Evolutionary conservation across 2,113 vertebrate species (phyloP).

Genomic region (Sakesphorus luctuosus): DNA sequence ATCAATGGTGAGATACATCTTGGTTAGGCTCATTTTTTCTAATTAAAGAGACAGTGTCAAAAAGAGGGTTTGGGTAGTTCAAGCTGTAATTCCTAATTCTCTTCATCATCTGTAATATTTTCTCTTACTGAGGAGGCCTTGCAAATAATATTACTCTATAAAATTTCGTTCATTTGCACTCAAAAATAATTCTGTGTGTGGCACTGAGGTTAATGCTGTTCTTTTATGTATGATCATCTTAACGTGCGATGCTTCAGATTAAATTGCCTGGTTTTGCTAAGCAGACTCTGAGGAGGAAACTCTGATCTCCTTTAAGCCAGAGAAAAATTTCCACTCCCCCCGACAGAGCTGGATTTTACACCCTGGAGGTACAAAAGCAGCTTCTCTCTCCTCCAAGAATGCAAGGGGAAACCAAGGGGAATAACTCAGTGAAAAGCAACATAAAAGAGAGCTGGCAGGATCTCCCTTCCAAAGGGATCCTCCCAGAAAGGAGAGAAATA

Average conservation of each 20-base stretch:
- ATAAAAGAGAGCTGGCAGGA: slow-evolving; percentile 28
- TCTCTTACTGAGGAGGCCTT: background rate
- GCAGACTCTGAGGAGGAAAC: slow-evolving; percentile 20
- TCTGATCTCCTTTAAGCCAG: background rate
- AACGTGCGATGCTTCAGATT: background rate
- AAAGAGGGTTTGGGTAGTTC: slow-evolving; percentile 36
- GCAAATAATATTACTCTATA: background rate
- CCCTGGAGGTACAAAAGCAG: background rate
- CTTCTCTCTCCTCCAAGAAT: slow-evolving; percentile 29
- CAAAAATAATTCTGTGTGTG: slow-evolving; percentile 19
- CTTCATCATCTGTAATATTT: slow-evolving; percentile 35
- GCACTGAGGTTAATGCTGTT: slow-evolving; percentile 23
- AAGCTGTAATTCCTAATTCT: slow-evolving; percentile 46
- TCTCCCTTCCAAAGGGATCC: background rate
- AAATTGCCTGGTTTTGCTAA: slow-evolving; percentile 8
- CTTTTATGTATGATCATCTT: slow-evolving; percentile 14
- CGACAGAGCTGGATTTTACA: slow-evolving; percentile 32
- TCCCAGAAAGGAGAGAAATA: slow-evolving; percentile 5
- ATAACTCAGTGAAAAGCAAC: background rate
- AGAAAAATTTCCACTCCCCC: background rate
- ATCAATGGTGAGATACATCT: slow-evolving; percentile 66
- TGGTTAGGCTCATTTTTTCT: slow-evolving; percentile 61
- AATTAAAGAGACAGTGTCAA: slow-evolving; percentile 68
- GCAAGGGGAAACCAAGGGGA: slow-evolving; percentile 48
- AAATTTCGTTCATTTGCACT: slow-evolving; percentile 28